A percentile compares a stretch with the other conserved stretches of the same genome.
phyloP scores from a whole-genome alignment of 2,797 vertebrate species.

The Girardinus metallicus region DNA sequence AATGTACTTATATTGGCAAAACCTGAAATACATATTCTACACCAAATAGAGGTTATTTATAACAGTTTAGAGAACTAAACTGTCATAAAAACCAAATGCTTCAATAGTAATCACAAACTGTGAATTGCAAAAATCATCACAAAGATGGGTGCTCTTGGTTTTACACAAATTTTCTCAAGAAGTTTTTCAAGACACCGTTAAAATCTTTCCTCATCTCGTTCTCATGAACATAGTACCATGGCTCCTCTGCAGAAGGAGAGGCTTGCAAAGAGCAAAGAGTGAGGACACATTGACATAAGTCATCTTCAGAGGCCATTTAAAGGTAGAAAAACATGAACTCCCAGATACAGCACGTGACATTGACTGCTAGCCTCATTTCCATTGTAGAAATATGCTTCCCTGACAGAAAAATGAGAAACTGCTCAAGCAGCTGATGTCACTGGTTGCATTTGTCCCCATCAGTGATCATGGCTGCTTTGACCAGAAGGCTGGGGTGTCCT shows the following conservation, averaged over 20 bases:
- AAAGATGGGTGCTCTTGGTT: background rate
- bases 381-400: conserved; percentile 64
- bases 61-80: background rate
- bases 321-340: conserved; percentile 35
- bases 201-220: background rate
- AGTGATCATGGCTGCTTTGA: conserved; percentile 71
- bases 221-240: background rate
- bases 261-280: conserved; percentile 12
- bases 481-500: conserved; percentile 81
- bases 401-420: conserved; percentile 84
- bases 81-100: background rate
- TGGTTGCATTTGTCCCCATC: conserved; percentile 80
- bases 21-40: background rate
- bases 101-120: background rate
- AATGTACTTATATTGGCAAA: background rate
- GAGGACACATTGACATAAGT: conserved; percentile 45
- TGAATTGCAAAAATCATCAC: background rate
- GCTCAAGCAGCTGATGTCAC: conserved; percentile 81
- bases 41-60: background rate
- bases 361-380: conserved; percentile 66
- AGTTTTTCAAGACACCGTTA: background rate
- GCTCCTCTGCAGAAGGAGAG: background rate
- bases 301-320: conserved; percentile 43
- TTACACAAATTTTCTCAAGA: background rate
- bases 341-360: conserved; percentile 58